Base-by-base conservation (phyloP, 2,888 invertebrate species). In the Parelbella ahira region DNA sequence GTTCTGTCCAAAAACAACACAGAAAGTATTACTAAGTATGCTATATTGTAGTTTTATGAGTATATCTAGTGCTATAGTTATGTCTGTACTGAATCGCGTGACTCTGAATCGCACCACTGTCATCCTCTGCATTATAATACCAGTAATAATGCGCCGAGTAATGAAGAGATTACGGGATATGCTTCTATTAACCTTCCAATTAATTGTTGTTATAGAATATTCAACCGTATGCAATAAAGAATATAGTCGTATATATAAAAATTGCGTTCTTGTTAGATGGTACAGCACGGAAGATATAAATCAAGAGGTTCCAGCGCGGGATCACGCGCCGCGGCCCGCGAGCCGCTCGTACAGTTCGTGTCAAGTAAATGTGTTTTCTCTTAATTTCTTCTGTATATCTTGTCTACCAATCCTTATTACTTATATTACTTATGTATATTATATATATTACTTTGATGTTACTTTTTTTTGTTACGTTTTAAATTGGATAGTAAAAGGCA, bases 171-270 rank as follows among this genome's bases (percentile, higher is more conserved):
- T 39, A 39, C 13, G 30, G 11, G 23, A 32, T 23, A 24, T 12
- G 38, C 30, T 32, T 32, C 32, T 32, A 39, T 39, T 32, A 39
- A 39, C 24, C 25, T 5, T n/a, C 32, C 30, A 25, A 32, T 32
- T 24, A 32, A 8, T n/a, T 25, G n/a, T 2, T 24, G 19, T 3
- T 4, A 9, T 1, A n/a, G 21, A 9, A 39, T 12, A 12, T n/a
- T 32, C 23, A 12, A 39, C 24, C 23, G 12, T 32, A 25, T 5
- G 1, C 0, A 3, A 1, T 8, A 2, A 0, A 6, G 0, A 9
- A 19, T 37, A 37, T 9, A n/a, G 15, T 23, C n/a, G n/a, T n/a
- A n/a, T n/a, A n/a, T n/a, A n/a, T n/a, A n/a, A 2, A 1, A 15
- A 7, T 8, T 12, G 9, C 2, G 8, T 9, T 10, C 18, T 6